phyloP scores from a whole-genome alignment of 2,888 invertebrate species.

The Elmis aenea region DNA sequence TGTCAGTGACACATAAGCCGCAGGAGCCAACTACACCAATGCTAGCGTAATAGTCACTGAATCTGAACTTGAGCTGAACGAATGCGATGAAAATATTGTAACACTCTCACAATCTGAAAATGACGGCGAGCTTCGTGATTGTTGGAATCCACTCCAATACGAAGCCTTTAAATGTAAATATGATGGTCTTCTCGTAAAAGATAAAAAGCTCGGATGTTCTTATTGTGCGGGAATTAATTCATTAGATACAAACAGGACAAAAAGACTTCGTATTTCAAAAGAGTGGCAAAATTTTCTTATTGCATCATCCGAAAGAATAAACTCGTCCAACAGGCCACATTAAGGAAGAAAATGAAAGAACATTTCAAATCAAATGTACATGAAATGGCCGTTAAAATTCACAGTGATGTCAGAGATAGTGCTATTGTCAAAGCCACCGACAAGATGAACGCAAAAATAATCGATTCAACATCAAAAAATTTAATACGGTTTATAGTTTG shows the following conservation, averaged over 20 bases:
- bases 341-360: not conserved
- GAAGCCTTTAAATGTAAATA: no score
- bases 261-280: not conserved
- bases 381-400: no score
- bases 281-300: not conserved
- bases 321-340: not conserved
- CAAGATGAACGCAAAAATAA: no score
- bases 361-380: not conserved
- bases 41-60: no score
- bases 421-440: no score
- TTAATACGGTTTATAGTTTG: constrained; percentile 11
- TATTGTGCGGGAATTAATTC: not conserved
- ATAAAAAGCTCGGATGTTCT: not conserved
- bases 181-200: not conserved
- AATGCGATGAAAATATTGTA: no score
- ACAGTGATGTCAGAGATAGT: no score
- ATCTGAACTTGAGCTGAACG: no score
- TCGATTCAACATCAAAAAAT: constrained; percentile 4
- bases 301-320: not conserved
- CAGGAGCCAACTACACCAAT: no score
- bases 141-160: not conserved
- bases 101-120: no score
- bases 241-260: not conserved
- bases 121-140: not conserved
- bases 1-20: no score